These are phyloP conservation scores for Hetaerina titia DNA, from an alignment of 2,888 invertebrate genomes.

Conservation along the genomic window DNA sequence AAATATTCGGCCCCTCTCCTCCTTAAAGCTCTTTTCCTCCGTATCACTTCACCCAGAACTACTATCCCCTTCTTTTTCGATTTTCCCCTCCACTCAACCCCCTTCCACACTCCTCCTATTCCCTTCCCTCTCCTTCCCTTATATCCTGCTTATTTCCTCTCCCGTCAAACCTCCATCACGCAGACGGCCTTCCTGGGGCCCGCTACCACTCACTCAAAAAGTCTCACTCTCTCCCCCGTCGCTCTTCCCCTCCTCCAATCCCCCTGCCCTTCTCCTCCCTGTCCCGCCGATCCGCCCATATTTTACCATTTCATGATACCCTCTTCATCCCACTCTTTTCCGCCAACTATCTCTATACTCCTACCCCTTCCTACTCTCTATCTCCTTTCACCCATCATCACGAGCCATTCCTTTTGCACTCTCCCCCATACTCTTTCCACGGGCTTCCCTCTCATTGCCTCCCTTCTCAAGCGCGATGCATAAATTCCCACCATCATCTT, in stretches of 20 bases:
- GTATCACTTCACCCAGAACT: background rate
- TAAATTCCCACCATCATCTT: too few species aligned
- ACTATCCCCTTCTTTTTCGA: background rate
- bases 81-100: background rate
- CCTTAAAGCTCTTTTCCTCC: background rate
- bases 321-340: background rate
- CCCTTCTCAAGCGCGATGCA: too few species aligned
- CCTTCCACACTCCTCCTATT: background rate
- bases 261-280: background rate
- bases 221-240: background rate
- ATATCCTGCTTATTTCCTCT: constrained; percentile 44
- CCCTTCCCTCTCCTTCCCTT: background rate
- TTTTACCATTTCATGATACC: constrained; percentile 10
- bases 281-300: background rate
- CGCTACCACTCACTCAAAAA: background rate
- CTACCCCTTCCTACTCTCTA: background rate
- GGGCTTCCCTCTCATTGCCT: too few species aligned
- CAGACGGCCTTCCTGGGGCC: background rate
- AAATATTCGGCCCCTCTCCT: background rate
- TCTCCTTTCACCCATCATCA: background rate
- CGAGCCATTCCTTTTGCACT: background rate
- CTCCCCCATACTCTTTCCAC: background rate
- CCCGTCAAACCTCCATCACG: constrained; percentile 48
- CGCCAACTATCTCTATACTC: background rate
- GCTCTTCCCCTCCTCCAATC: background rate